Evolutionary conservation across 2,888 invertebrate species (phyloP).

Genomic region (Dysmachus trigonus): DNA sequence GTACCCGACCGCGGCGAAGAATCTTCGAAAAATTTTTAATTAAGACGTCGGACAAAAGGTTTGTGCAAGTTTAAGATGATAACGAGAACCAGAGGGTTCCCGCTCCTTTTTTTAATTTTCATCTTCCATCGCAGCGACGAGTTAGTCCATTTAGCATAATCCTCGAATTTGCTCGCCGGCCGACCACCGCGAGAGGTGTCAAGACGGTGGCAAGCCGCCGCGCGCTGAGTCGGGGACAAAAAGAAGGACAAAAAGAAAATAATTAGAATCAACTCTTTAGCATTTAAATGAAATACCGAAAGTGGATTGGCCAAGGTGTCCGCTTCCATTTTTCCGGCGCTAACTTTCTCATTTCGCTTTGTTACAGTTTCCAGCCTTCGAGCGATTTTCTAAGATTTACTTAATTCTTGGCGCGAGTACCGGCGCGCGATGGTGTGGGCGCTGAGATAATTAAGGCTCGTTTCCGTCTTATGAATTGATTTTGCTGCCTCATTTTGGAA

Average conservation of each 20-base stretch:
- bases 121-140: not conserved
- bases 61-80: slow-evolving; percentile 29
- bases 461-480: not conserved
- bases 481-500: not conserved
- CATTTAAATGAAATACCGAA: slow-evolving; percentile 36
- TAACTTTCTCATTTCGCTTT: slow-evolving; percentile 23
- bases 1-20: slow-evolving; percentile 17
- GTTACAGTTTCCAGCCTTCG: not conserved
- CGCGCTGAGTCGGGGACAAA: not conserved
- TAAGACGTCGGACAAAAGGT: slow-evolving; percentile 33
- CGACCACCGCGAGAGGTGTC: not conserved
- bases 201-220: not conserved
- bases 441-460: not conserved
- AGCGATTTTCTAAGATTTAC: slow-evolving; percentile 21
- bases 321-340: not conserved
- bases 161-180: not conserved
- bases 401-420: not conserved
- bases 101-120: slow-evolving; percentile 11
- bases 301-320: slow-evolving; percentile 25
- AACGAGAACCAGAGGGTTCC: slow-evolving; percentile 21
- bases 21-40: slow-evolving; percentile 31
- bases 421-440: not conserved
- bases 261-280: slow-evolving; percentile 39
- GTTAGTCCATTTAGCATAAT: slow-evolving; percentile 37
- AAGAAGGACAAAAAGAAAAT: slow-evolving; percentile 3